A percentile compares a stretch with the other conserved stretches of the same genome.
Evolutionary conservation across 2,888 invertebrate species (phyloP).

Genomic region (Anoplius nigerrimus): DNA sequence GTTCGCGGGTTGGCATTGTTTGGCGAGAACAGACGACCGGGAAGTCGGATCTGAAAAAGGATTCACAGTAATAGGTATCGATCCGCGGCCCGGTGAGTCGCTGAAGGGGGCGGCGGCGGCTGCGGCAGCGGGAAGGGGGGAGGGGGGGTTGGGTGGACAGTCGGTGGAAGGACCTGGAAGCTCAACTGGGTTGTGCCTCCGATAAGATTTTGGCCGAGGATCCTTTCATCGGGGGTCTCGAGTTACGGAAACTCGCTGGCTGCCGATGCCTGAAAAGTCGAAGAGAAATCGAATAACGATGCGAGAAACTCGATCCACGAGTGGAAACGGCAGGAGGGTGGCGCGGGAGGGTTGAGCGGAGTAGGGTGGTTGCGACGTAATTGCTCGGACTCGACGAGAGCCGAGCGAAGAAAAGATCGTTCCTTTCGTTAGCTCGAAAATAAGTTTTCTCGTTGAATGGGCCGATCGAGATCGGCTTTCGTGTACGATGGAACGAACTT

Average conservation of each 20-base stretch:
- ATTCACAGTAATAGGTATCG: slow-evolving; percentile 6
- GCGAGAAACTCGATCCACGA: slow-evolving; percentile 47
- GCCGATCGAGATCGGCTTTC: slow-evolving; percentile 43
- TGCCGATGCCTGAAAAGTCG: slow-evolving; percentile 14
- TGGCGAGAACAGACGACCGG: neutral
- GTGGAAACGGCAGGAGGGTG: too few species aligned
- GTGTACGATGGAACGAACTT: slow-evolving; percentile 43
- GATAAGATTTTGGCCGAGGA: slow-evolving; percentile 39
- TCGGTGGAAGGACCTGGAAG: too few species aligned
- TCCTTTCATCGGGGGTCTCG: slow-evolving; percentile 38
- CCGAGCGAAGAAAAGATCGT: slow-evolving; percentile 41
- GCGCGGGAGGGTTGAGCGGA: too few species aligned
- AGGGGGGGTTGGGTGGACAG: neutral
- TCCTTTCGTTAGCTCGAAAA: slow-evolving; percentile 54
- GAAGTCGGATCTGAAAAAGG: neutral
- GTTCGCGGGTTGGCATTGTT: slow-evolving; percentile 23
- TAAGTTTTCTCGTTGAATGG: slow-evolving; percentile 50
- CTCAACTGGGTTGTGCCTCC: neutral
- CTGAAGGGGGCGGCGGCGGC: neutral
- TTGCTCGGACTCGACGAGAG: slow-evolving; percentile 46
- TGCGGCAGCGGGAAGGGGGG: neutral
- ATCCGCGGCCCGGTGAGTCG: too few species aligned
- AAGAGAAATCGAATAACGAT: slow-evolving; percentile 51
- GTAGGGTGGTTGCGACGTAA: slow-evolving; percentile 30
- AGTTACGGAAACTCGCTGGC: slow-evolving; percentile 28